These are phyloP conservation scores for Sinopyrophorus schimmeli DNA, from an alignment of 2,888 invertebrate species.

Conservation along the genomic window DNA sequence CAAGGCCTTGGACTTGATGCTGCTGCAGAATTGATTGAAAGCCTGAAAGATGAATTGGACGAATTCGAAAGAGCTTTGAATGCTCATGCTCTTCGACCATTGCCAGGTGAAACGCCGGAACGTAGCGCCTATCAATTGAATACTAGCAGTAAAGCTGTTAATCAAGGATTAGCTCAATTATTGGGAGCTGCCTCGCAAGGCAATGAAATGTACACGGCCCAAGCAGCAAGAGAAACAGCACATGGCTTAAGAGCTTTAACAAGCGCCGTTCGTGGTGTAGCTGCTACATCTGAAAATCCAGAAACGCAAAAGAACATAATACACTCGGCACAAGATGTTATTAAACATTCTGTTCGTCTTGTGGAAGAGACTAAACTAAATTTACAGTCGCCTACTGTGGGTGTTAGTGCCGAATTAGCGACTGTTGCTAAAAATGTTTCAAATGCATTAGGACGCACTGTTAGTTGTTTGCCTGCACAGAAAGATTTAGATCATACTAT, in stretches of 20 bases:
- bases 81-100: constrained; percentile 71
- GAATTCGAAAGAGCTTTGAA: constrained; percentile 78
- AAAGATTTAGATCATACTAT: constrained; percentile 91
- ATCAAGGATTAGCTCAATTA: constrained; percentile 81
- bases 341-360: constrained; percentile 74
- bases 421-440: constrained; percentile 74
- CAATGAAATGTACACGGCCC: constrained; percentile 78
- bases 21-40: constrained; percentile 79
- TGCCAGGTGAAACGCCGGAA: constrained; percentile 72
- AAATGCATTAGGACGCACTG: constrained; percentile 64
- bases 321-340: constrained; percentile 76
- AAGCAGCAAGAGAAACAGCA: constrained; percentile 81
- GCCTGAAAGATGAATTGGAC: constrained; percentile 78
- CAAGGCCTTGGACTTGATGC: constrained; percentile 84
- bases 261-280: constrained; percentile 75
- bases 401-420: constrained; percentile 66
- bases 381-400: constrained; percentile 68
- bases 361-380: constrained; percentile 83
- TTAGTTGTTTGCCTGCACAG: constrained; percentile 90
- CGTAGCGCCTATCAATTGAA: constrained; percentile 63
- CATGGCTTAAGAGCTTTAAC: constrained; percentile 69
- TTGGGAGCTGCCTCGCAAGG: constrained; percentile 83
- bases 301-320: constrained; percentile 63
- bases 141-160: constrained; percentile 73
- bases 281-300: constrained; percentile 68